Conservation (phyloP, 2,113 vertebrate genomes). For the Bubalus kerabau region DNA sequence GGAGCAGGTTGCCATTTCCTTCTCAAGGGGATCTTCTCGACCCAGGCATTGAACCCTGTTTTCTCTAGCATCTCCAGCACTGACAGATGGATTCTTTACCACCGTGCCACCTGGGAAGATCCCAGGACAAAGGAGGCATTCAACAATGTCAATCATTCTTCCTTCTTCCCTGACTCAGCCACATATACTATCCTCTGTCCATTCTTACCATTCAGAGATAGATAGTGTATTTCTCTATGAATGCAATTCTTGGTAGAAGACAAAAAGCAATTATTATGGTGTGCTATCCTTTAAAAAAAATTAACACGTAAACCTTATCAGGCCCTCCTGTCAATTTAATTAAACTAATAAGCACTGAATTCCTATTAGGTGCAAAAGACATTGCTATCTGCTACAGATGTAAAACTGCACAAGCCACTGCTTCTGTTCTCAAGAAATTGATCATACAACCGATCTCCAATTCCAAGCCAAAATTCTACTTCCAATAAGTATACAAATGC, state of each 20-base stretch:
- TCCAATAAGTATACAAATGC: background rate
- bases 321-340: background rate
- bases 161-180: background rate
- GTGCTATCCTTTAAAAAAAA: background rate
- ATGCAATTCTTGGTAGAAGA: background rate
- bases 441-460: background rate
- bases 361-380: background rate
- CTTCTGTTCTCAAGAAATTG: background rate
- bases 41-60: background rate
- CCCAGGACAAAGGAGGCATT: rapidly evolving
- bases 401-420: background rate
- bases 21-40: background rate
- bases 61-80: background rate
- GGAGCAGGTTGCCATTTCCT: background rate
- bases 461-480: background rate
- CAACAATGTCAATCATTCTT: background rate
- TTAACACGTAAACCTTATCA: background rate
- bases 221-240: background rate
- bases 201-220: background rate
- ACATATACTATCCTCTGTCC: background rate
- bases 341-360: background rate
- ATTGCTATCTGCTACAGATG: background rate
- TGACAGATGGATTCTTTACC: background rate
- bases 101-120: background rate
- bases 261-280: background rate